phyloP scores from a whole-genome alignment of 2,888 invertebrate genomes.

The Tenthredo livida region DNA sequence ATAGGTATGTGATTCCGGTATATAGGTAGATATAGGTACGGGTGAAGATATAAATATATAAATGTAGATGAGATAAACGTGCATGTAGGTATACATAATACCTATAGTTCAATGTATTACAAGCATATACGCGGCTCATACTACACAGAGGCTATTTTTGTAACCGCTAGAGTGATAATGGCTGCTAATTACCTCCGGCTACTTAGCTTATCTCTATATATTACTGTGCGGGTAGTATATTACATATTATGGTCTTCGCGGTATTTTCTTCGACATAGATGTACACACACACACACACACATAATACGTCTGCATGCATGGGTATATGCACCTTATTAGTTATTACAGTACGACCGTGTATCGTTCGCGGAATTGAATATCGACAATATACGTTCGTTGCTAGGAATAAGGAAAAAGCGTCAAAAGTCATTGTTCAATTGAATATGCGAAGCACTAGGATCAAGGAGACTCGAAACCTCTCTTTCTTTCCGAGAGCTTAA shows the following conservation, averaged over 20 bases:
- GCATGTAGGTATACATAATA: background rate
- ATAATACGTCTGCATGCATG: background rate
- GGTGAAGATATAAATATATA: background rate
- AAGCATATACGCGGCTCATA: background rate
- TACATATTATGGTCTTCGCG: background rate
- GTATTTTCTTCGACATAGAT: background rate
- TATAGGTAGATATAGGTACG: no score
- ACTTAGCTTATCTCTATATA: slow-evolving; percentile 32
- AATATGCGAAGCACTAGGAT: no score
- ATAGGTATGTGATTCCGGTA: no score
- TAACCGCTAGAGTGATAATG: slow-evolving; percentile 33
- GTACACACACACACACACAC: background rate
- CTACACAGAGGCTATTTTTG: slow-evolving; percentile 18
- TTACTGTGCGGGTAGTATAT: background rate
- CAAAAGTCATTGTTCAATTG: no score
- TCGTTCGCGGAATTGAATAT: background rate
- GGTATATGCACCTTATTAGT: background rate
- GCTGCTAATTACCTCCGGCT: slow-evolving; percentile 33
- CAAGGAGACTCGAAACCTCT: no score
- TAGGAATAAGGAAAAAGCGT: no score
- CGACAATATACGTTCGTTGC: no score
- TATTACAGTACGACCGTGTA: background rate
- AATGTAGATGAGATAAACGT: background rate
- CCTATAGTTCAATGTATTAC: background rate
- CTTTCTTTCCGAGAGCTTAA: background rate